A percentile compares a stretch with the other conserved stretches of the same genome.
Evolutionary conservation across 2,113 vertebrate species (phyloP).

Genomic region (Chroicocephalus ridibundus): DNA sequence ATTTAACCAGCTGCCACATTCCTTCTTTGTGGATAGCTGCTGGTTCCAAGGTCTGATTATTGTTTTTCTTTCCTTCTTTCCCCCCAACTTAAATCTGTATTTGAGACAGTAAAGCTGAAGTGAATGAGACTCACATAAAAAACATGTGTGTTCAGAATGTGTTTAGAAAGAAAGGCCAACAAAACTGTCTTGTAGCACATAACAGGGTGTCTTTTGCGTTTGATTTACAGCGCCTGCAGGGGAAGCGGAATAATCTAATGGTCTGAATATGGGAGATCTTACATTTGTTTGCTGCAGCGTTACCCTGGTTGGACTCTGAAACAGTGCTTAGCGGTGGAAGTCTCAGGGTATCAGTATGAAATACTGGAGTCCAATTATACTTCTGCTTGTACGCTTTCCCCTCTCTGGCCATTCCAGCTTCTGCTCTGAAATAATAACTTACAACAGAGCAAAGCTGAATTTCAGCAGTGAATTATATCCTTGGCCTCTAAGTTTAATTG

Average conservation of each 20-base stretch:
- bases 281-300: neutral
- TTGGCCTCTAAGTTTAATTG: constrained; percentile 52
- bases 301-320: constrained; percentile 3
- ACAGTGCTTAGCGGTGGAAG: neutral
- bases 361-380: constrained; percentile 51
- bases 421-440: constrained; percentile 51
- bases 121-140: constrained; percentile 17
- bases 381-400: constrained; percentile 31
- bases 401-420: constrained; percentile 34
- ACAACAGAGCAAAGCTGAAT: neutral
- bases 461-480: constrained; percentile 51
- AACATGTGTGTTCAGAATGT: constrained; percentile 28
- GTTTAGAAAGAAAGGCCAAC: constrained; percentile 44
- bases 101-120: constrained; percentile 5
- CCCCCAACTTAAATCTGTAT: constrained; percentile 3
- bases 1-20: neutral
- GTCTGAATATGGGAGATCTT: constrained; percentile 24
- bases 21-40: neutral
- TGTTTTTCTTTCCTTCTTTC: neutral
- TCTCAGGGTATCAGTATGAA: constrained; percentile 47
- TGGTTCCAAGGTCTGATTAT: neutral
- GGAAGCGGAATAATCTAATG: constrained; percentile 5
- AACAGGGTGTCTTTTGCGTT: constrained; percentile 32
- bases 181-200: constrained; percentile 20
- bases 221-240: constrained; percentile 16